Evolutionary conservation across 2,797 vertebrate genomes (phyloP), one percentile per base, ranked within the genome.

Genomic region (Macroramphosus scolopax): DNA sequence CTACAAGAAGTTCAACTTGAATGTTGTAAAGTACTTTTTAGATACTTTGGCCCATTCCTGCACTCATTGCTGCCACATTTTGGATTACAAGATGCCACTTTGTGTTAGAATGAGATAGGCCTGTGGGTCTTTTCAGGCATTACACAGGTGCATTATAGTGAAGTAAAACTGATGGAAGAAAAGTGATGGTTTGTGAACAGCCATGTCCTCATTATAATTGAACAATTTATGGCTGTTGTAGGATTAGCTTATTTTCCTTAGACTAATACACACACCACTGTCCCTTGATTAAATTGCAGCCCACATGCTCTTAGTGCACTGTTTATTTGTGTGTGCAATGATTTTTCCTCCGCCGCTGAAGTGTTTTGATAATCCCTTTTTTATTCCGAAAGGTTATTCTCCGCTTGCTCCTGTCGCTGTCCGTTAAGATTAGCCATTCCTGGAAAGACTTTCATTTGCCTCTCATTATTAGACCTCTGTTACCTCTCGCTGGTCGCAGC

Each of bases 321-420:
- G 84, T 89, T 89, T 89, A 87, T 89, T 89, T 89, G 80, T 77
- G 81, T 63, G 60, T 71, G 63, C 77, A 77, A 63, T 75, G 73
- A 67, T 76, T 84, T 86, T 77, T 80, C 51, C 58, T 53, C 52
- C 29, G 67, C 76, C 15, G 51, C 81, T 81, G 75, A 86, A 87
- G 87, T 81, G 80, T 81, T 57, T 77, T 41, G 58, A 62, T 90
- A 90, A 90, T 90, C 89, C 90, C 72, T 72, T 84, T 85, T 89
- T 89, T 89, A 85, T 90, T 86, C 77, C 69, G 1, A 69, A 74
- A 83, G 81, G 84, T 85, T 84, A 79, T 84, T 87, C 84, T 79
- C 58, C 47, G 58, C 78, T 72, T 68, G 64, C 78, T 81, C 68
- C 68, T 42, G 39, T 55, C 53, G 67, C 78, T 85, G 78, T 64